Conservation (phyloP, 1,140 invertebrate species). For the Macrobrachium rosenbergii region DNA sequence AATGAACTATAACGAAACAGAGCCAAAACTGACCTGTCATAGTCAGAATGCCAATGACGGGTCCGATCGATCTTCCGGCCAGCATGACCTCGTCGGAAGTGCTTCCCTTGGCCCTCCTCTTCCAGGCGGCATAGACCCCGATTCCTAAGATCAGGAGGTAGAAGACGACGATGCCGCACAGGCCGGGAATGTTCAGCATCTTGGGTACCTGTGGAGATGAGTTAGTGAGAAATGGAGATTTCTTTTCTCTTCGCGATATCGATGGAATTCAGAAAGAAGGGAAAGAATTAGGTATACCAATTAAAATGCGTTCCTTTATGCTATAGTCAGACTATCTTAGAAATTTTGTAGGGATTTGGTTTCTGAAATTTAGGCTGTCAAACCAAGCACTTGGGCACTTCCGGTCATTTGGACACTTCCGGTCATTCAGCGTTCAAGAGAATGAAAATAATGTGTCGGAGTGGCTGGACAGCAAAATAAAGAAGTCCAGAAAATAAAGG, state of each 20-base stretch:
- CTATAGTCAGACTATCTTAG: too few relatives aligned
- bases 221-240: background rate
- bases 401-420: too few relatives aligned
- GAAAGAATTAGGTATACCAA: too few relatives aligned
- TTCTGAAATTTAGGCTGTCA: too few relatives aligned
- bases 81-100: conserved; percentile 93
- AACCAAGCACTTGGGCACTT: too few relatives aligned
- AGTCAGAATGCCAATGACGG: conserved; percentile 97
- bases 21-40: conserved; percentile 80
- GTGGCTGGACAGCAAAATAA: too few relatives aligned
- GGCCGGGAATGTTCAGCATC: conserved; percentile 91
- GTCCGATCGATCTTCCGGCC: conserved; percentile 93
- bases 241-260: background rate
- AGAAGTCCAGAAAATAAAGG: too few relatives aligned
- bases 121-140: conserved; percentile 95
- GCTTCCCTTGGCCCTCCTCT: conserved; percentile 69
- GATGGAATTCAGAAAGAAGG: background rate
- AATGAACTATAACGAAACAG: too few relatives aligned
- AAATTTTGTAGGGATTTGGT: too few relatives aligned
- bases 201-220: conserved; percentile 68
- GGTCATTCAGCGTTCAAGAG: too few relatives aligned
- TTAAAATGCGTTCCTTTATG: too few relatives aligned
- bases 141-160: conserved; percentile 92
- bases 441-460: too few relatives aligned
- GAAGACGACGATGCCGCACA: conserved; percentile 93